Base-by-base conservation (phyloP, 1,140 invertebrate species). In the Drosophila chauvacae region DNA sequence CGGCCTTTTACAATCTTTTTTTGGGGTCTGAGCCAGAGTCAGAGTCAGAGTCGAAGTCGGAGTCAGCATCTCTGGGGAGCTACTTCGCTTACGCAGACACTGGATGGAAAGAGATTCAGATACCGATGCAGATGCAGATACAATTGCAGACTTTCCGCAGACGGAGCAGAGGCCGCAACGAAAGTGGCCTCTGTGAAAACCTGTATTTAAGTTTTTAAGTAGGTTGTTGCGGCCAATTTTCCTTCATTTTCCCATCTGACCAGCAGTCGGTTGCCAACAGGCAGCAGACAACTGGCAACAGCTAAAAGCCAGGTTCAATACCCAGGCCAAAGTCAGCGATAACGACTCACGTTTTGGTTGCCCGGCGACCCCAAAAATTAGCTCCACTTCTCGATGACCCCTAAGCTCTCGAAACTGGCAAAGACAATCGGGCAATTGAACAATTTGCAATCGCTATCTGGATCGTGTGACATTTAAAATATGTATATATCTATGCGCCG, bases 391-490 rank as follows among this genome's bases (percentile, higher is more conserved):
- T n/a, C 35, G 33, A 16, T 83, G 80, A 83, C 75, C 80, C 70
- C 80, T 47, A 75, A 75, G 58, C 44, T 60, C 16, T 35, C 37
- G 9, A 66, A 44, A 33, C 39, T 20, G 42, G 41, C 62, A 50
- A 47, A 72, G 44, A 72, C 53, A 71, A 58, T 72, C 53, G 69
- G 16, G 64, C 53, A 60, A 73, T 74, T 72, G 55, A 72, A 65
- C 64, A 64, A 63, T 80, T 80, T 57, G 57, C 70, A 73, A 73
- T 73, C 70, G 42, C 64, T 41, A 77, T 77, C 69, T 62, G 48
- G 70, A 79, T 83, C 80, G 80, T 83, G 80, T 82, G 80, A 83
- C 80, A 83, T 83, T 83, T 83, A 80, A 83, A 83, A 70, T 69
- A 76, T 44, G 57, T 51, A 66, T 39, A 60, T 44, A 60, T 58